Conservation (phyloP, 2,113 vertebrate genomes). For the Aramus guarauna region DNA sequence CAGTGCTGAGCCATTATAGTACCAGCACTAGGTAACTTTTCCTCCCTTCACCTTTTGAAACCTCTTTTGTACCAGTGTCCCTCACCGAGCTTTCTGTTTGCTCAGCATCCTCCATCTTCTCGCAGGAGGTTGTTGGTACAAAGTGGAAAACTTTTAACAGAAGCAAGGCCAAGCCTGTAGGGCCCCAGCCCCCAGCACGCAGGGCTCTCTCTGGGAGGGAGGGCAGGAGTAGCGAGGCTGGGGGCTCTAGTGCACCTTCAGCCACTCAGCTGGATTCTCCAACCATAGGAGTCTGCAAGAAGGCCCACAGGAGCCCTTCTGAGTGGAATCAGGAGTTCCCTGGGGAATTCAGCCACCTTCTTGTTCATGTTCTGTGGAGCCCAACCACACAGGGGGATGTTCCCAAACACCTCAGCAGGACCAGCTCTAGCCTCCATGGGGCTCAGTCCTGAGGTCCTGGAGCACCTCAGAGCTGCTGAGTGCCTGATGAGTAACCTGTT, state of each 20-base stretch:
- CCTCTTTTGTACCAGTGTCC: neutral
- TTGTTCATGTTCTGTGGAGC: neutral
- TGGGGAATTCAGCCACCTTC: neutral
- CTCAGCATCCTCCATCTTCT: neutral
- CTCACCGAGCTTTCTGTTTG: neutral
- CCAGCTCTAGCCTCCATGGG: neutral
- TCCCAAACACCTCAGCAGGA: neutral
- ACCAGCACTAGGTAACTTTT: neutral
- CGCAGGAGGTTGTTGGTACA: neutral
- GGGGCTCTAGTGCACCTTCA: neutral
- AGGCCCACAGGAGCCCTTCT: accelerated
- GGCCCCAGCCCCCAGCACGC: accelerated
- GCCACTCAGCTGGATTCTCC: neutral
- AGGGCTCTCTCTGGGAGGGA: neutral
- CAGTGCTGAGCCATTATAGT: neutral
- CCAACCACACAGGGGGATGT: neutral
- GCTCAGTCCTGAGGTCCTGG: neutral
- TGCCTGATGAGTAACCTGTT: neutral
- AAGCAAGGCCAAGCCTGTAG: accelerated
- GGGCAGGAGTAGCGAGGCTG: neutral
- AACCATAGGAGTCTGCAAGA: accelerated
- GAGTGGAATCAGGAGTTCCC: neutral
- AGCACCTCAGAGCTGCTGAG: neutral
- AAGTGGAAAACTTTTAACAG: neutral
- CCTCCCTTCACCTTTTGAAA: neutral